Percentiles rank a stretch among this genome's conserved stretches.
Conservation (phyloP, 2,797 vertebrate genomes). For the Eupleurogrammus muticus region DNA sequence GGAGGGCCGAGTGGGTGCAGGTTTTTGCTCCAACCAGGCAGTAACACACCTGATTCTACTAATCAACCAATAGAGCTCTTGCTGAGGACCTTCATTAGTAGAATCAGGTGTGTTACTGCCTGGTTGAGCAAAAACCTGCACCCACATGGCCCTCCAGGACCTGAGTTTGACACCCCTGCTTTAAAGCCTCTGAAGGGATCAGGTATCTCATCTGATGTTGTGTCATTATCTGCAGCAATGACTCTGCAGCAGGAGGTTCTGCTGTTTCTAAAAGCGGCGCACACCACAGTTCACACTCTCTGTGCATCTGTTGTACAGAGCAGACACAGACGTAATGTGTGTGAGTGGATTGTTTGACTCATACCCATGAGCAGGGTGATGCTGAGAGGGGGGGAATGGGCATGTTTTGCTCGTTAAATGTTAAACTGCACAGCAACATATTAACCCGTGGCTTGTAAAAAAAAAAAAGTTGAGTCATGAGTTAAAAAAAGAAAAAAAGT, state of each 20-base stretch:
- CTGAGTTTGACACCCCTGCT: too few species aligned
- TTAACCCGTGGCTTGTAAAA: conserved; percentile 19
- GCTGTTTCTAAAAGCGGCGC: too few species aligned
- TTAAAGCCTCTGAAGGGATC: not conserved
- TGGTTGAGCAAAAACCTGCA: too few species aligned
- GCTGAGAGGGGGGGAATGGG: not conserved
- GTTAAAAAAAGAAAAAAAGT: conserved; percentile 33
- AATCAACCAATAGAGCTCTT: too few species aligned
- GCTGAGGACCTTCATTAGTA: too few species aligned
- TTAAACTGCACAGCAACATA: conserved; percentile 13
- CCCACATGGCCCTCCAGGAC: too few species aligned
- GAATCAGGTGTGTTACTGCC: too few species aligned
- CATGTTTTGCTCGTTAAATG: conserved; percentile 9
- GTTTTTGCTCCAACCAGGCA: too few species aligned
- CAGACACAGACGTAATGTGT: not conserved
- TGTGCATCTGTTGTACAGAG: not conserved
- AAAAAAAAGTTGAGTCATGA: conserved; percentile 55
- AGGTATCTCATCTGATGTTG: not conserved
- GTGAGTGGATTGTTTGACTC: not conserved
- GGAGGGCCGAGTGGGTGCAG: too few species aligned
- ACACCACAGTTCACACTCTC: not conserved
- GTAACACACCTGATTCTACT: too few species aligned
- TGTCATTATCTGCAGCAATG: not conserved
- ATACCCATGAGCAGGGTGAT: not conserved
- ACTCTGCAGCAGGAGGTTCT: conserved; percentile 1